Percentiles rank a stretch among this genome's conserved stretches.
Conservation (phyloP, 2,113 vertebrate species). For the Deroptyus accipitrinus region DNA sequence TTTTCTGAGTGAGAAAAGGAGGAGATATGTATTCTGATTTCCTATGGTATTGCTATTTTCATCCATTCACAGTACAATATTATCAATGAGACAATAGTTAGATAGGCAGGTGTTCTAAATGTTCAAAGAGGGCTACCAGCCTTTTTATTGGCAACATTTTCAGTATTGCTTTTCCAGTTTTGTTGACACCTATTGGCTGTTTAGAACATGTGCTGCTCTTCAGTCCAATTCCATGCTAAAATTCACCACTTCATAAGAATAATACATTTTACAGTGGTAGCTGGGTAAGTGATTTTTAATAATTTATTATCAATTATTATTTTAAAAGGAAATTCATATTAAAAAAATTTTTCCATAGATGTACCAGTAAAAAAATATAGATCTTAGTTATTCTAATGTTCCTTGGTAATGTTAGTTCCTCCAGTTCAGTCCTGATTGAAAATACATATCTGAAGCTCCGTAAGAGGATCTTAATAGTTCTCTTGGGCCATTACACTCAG, state of each 20-base stretch:
- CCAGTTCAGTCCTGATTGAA: slow-evolving; percentile 30
- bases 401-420: slow-evolving; percentile 16
- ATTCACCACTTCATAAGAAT: slow-evolving; percentile 34
- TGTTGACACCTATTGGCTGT: background rate
- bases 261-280: slow-evolving; percentile 46
- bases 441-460: background rate
- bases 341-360: slow-evolving; percentile 25
- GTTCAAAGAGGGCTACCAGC: background rate
- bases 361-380: slow-evolving; percentile 46
- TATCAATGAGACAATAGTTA: background rate
- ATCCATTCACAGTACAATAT: background rate
- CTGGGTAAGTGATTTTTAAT: slow-evolving; percentile 20
- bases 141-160: background rate
- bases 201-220: slow-evolving; percentile 8
- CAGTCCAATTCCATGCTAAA: slow-evolving; percentile 17
- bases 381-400: slow-evolving; percentile 44
- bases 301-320: slow-evolving; percentile 52
- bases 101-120: background rate
- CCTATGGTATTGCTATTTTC: background rate
- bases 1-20: background rate
- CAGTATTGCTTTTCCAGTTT: background rate
- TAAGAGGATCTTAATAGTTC: slow-evolving; percentile 25
- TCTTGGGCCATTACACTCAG: background rate
- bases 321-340: slow-evolving; percentile 46
- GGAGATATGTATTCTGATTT: background rate